Evolutionary conservation across 2,888 invertebrate genomes (phyloP).

Genomic region (Arrhopalites spinosus): DNA sequence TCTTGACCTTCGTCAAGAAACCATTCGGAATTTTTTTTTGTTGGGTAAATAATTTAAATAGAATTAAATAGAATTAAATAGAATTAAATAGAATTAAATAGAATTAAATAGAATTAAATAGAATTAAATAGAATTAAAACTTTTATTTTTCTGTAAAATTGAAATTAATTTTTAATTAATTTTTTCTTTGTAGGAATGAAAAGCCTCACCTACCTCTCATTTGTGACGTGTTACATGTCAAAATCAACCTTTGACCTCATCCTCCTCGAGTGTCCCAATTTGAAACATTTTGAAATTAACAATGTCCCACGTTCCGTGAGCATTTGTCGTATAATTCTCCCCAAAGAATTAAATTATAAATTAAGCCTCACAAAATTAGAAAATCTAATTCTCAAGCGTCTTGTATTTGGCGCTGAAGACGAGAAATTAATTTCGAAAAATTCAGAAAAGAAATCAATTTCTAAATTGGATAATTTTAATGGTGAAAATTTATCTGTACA

Average conservation of each 20-base stretch:
- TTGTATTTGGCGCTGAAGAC: neutral
- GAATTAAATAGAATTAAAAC: too few relatives aligned
- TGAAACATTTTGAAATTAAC: constrained; percentile 12
- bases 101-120: too few relatives aligned
- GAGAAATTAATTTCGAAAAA: neutral
- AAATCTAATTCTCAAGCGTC: neutral
- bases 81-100: too few relatives aligned
- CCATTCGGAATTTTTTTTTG: constrained; percentile 8
- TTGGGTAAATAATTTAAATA: neutral
- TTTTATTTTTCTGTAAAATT: too few relatives aligned
- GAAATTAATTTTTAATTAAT: too few relatives aligned
- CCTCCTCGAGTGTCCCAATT: constrained; percentile 15
- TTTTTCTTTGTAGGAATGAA: too few relatives aligned
- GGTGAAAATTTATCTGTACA: constrained; percentile 3
- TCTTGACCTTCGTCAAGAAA: constrained; percentile 10
- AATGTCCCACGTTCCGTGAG: constrained; percentile 7
- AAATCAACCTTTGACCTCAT: constrained; percentile 20
- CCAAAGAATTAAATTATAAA: neutral
- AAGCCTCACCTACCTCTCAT: too few relatives aligned
- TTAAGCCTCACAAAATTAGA: neutral
- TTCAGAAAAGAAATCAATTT: neutral
- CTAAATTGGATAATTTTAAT: neutral
- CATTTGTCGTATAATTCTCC: constrained; percentile 7
- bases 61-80: too few relatives aligned
- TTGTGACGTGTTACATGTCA: constrained; percentile 20